Conservation (phyloP, 2,113 vertebrate species). For the Petromus typicus region DNA sequence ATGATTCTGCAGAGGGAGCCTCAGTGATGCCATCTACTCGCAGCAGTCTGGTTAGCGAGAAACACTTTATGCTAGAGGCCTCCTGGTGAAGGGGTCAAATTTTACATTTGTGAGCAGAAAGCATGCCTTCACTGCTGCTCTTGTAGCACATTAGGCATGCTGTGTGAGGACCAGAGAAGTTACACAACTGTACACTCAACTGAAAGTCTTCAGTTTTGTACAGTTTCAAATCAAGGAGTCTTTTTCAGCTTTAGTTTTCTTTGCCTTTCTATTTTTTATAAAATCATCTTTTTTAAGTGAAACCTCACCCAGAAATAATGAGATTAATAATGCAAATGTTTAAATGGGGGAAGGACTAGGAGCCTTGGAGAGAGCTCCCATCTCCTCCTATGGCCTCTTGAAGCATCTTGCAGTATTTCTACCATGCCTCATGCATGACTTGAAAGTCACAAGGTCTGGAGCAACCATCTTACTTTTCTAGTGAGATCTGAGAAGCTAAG, state of each 20-base stretch:
- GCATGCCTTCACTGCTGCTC: background rate
- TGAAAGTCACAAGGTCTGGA: background rate
- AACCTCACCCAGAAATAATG: background rate
- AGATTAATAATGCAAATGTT: slow-evolving; percentile 33
- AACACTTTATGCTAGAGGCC: background rate
- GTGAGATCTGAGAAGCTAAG: slow-evolving; percentile 5
- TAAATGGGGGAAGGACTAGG: background rate
- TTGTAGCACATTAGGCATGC: background rate
- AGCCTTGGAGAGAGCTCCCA: background rate
- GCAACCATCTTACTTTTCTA: background rate
- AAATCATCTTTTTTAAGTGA: background rate
- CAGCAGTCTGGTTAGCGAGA: slow-evolving; percentile 39
- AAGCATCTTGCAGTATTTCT: background rate
- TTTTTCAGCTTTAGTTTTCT: slow-evolving; percentile 6
- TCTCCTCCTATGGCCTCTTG: background rate
- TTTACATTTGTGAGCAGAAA: slow-evolving; percentile 25
- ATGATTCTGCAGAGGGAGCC: slow-evolving; percentile 42
- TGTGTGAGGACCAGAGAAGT: background rate
- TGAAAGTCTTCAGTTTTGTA: background rate
- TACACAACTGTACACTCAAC: background rate
- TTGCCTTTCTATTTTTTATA: slow-evolving; percentile 15
- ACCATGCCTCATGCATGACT: background rate
- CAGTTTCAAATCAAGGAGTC: slow-evolving; percentile 33
- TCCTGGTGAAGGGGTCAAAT: background rate
- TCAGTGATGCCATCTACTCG: background rate